Percentiles rank a stretch among this genome's conserved stretches.
Conservation (phyloP, 2,797 vertebrate species). For the Discoglossus pictus region DNA sequence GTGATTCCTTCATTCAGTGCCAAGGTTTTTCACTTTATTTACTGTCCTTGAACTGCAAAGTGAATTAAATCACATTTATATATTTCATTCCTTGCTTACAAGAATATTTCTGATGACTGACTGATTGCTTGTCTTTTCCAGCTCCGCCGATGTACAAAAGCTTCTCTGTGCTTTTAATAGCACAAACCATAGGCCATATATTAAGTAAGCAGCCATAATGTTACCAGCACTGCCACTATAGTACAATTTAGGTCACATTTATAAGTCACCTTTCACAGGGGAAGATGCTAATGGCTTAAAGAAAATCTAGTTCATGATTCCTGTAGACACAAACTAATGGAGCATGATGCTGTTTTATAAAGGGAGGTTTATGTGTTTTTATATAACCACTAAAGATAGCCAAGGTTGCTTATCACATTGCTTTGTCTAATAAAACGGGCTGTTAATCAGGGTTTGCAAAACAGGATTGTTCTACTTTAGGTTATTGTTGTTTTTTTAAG, state of each 20-base stretch:
- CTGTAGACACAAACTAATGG: conserved; percentile 43
- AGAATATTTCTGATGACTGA: conserved; percentile 1
- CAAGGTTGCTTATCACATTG: neutral
- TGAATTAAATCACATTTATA: no score
- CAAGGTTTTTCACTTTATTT: no score
- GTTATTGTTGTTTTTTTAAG: conserved; percentile 28
- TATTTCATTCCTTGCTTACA: neutral
- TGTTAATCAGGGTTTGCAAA: conserved; percentile 18
- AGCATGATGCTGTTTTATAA: conserved; percentile 5
- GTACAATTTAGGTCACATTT: conserved; percentile 35
- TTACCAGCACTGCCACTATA: neutral
- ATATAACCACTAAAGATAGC: conserved; percentile 27
- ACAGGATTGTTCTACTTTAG: no score
- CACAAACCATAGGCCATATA: neutral
- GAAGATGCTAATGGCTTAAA: conserved; percentile 39
- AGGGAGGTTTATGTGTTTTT: conserved; percentile 12
- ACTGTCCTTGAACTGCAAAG: no score
- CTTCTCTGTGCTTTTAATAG: conserved; percentile 10
- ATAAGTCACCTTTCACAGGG: conserved; percentile 35
- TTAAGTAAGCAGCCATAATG: neutral
- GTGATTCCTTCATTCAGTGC: no score
- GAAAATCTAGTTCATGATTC: conserved; percentile 43
- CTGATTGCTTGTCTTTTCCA: neutral
- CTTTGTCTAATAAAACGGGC: conserved; percentile 30
- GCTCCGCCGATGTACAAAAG: neutral